These are phyloP conservation scores for Mastigias papua DNA, from an alignment of 30 jellyfish, hydroid and myxozoan genomes.

Conservation along the genomic window DNA sequence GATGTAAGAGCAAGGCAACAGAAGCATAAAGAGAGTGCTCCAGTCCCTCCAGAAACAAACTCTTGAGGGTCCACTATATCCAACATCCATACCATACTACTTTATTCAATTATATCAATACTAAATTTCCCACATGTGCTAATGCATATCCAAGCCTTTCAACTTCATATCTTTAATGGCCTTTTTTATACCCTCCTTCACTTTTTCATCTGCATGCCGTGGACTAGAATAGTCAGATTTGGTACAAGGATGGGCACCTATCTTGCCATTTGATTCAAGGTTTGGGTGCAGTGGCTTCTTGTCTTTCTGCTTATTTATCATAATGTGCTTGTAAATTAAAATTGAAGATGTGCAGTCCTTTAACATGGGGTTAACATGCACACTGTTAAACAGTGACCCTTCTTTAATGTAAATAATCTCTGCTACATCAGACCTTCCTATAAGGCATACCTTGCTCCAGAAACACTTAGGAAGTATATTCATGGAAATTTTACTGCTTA, in stretches of 20 bases:
- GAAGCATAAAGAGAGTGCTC: too few relatives aligned
- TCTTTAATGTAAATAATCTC: constrained; percentile 84
- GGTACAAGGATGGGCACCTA: constrained; percentile 73
- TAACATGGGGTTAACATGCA: constrained; percentile 28
- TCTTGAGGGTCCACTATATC: neutral
- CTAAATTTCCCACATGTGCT: neutral
- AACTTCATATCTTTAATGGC: constrained; percentile 89
- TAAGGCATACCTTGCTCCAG: constrained; percentile 86
- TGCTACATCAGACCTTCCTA: constrained; percentile 83
- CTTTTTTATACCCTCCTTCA: constrained; percentile 78
- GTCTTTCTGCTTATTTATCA: constrained; percentile 55
- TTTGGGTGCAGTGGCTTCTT: constrained; percentile 77
- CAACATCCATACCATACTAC: neutral
- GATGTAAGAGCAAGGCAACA: too few relatives aligned
- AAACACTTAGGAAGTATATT: constrained; percentile 74
- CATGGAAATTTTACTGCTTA: constrained; percentile 21
- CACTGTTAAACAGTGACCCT: constrained; percentile 25
- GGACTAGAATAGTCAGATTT: constrained; percentile 65
- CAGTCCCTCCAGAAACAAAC: neutral
- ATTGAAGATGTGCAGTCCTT: constrained; percentile 86
- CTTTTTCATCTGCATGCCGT: constrained; percentile 55
- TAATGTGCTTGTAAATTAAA: constrained; percentile 78
- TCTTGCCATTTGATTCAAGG: constrained; percentile 21
- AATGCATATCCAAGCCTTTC: constrained; percentile 92
- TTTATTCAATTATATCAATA: neutral